These are phyloP conservation scores for Heliconius aoede DNA, from an alignment of 2,888 invertebrate species.

Conservation along the genomic window DNA sequence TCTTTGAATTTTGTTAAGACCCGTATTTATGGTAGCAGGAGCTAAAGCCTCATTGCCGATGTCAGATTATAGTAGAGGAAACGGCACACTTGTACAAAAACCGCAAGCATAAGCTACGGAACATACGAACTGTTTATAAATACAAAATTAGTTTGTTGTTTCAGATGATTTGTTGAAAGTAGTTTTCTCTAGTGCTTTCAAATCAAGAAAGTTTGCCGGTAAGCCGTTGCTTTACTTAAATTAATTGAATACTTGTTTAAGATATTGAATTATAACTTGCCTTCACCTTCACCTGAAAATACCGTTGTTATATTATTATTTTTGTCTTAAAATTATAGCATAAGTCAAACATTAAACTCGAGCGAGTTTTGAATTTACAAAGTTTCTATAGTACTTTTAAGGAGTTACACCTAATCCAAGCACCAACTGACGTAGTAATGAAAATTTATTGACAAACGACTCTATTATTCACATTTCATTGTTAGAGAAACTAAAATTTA, in stretches of 20 bases:
- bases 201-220: not conserved
- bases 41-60: not conserved
- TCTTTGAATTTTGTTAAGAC: not conserved
- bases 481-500: no score
- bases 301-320: slow-evolving; percentile 17
- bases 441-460: not conserved
- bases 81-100: not conserved
- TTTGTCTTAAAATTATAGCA: not conserved
- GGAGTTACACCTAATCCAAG: slow-evolving; percentile 2
- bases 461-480: not conserved
- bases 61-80: slow-evolving; percentile 1
- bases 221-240: not conserved
- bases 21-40: not conserved
- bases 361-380: not conserved
- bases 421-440: not conserved
- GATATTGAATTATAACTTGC: not conserved
- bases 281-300: not conserved
- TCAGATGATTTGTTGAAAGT: not conserved
- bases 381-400: slow-evolving; percentile 4
- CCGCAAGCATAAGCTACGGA: not conserved
- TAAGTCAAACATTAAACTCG: not conserved
- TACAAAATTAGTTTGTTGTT: slow-evolving; percentile 2
- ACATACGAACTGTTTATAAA: not conserved
- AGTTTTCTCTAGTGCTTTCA: slow-evolving; percentile 14
- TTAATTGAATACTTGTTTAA: slow-evolving; percentile 17